Percentiles rank a stretch among this genome's conserved stretches.
phyloP scores from a whole-genome alignment of 2,113 vertebrate genomes.

The Eublepharis macularius region DNA sequence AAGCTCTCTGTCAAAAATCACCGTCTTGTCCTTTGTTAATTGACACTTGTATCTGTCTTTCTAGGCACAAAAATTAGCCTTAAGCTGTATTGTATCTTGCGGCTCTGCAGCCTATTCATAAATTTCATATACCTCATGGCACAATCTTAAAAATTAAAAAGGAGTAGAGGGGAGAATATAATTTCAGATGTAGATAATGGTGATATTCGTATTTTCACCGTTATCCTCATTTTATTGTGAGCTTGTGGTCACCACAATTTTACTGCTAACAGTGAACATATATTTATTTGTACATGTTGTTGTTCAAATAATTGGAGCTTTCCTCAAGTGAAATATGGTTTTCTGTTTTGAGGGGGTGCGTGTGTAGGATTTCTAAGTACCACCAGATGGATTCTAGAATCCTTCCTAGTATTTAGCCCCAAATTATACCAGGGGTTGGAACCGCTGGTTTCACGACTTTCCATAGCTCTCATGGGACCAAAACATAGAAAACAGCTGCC shows the following conservation, averaged over 20 bases:
- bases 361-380: neutral
- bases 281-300: neutral
- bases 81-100: neutral
- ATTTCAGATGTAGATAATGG: neutral
- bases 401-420: neutral
- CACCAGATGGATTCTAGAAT: neutral
- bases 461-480: neutral
- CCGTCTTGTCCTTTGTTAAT: neutral
- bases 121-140: neutral
- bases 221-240: neutral
- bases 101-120: neutral
- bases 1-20: neutral
- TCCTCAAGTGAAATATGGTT: neutral
- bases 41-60: no score
- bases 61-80: neutral
- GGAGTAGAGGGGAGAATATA: neutral
- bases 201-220: neutral
- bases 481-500: neutral
- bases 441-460: neutral
- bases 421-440: neutral
- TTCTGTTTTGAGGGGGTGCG: neutral
- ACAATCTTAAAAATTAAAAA: neutral
- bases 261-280: neutral
- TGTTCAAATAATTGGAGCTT: neutral
- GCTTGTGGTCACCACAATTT: neutral